phyloP scores from a whole-genome alignment of 2,113 vertebrate species.

The Hassar affinis region DNA sequence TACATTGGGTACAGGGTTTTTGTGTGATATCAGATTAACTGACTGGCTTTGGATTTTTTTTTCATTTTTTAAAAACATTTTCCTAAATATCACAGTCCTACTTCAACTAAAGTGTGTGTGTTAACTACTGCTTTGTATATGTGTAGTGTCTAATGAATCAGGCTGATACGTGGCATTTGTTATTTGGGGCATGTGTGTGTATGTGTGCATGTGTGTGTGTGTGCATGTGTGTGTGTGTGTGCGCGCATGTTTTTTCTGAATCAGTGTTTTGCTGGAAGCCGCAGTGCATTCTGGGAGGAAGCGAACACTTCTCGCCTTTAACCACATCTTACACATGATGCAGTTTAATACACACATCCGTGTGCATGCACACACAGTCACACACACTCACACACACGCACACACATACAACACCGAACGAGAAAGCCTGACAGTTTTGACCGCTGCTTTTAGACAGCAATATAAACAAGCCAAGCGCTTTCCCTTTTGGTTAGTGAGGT shows the following conservation, averaged over 20 bases:
- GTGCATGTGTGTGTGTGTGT: constrained; percentile 13
- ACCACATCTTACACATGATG: constrained; percentile 67
- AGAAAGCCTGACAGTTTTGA: not conserved
- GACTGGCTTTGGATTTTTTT: not conserved
- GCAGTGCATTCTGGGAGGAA: constrained; percentile 70
- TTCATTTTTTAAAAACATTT: not conserved
- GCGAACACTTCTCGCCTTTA: constrained; percentile 69
- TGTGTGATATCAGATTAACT: not conserved
- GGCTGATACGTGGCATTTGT: not conserved
- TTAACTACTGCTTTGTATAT: not conserved
- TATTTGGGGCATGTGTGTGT: not conserved
- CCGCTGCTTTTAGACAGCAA: not conserved
- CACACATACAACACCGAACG: not conserved
- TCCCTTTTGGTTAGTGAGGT: not conserved
- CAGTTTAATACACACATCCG: constrained; percentile 10
- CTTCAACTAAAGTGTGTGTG: not conserved
- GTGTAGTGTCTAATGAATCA: not conserved
- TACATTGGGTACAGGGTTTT: not conserved
- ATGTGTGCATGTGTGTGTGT: constrained; percentile 3
- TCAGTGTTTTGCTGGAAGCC: constrained; percentile 62
- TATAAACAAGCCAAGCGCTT: not conserved
- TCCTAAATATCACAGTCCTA: not conserved
- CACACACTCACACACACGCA: not conserved
- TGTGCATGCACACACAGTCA: not conserved
- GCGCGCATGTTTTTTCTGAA: constrained; percentile 67